These are phyloP conservation scores for Aphelenchoides bicaudatus DNA, from an alignment of 2,888 invertebrate genomes.

Conservation along the genomic window DNA sequence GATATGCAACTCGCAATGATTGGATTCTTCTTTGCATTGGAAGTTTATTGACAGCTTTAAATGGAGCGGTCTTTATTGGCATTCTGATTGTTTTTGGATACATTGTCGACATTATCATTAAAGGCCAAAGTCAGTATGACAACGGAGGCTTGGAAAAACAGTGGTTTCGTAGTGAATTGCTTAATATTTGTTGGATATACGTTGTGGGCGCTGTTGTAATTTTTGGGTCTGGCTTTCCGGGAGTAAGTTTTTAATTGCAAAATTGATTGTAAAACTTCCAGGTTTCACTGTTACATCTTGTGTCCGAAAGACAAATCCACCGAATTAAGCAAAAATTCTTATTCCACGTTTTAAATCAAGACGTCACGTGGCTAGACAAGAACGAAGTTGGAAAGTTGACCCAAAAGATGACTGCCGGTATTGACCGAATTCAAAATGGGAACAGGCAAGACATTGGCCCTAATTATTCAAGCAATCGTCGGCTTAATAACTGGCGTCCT, in stretches of 20 bases:
- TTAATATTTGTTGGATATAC: not conserved
- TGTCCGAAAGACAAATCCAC: constrained; percentile 62
- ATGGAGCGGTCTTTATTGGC: constrained; percentile 2
- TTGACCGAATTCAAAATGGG: constrained; percentile 4
- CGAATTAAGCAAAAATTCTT: constrained; percentile 62
- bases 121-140: constrained; percentile 36
- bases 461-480: not conserved
- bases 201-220: not conserved
- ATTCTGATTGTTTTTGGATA: constrained; percentile 37
- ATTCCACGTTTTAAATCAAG: constrained; percentile 58
- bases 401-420: constrained; percentile 59
- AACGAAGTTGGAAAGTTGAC: constrained; percentile 64
- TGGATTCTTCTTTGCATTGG: constrained; percentile 13
- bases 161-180: constrained; percentile 29
- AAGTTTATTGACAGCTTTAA: not conserved
- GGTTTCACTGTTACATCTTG: not conserved
- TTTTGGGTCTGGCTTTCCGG: not conserved
- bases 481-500: not conserved
- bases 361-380: constrained; percentile 63
- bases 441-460: constrained; percentile 2
- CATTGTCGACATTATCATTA: constrained; percentile 40
- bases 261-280: not conserved
- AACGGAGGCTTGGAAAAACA: constrained; percentile 34
- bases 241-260: not conserved
- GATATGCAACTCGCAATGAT: not conserved